A percentile compares a stretch with the other conserved stretches of the same genome.
These are phyloP conservation scores for Eulemur macaco DNA, from an alignment of 2,113 vertebrate species.

Conservation along the genomic window DNA sequence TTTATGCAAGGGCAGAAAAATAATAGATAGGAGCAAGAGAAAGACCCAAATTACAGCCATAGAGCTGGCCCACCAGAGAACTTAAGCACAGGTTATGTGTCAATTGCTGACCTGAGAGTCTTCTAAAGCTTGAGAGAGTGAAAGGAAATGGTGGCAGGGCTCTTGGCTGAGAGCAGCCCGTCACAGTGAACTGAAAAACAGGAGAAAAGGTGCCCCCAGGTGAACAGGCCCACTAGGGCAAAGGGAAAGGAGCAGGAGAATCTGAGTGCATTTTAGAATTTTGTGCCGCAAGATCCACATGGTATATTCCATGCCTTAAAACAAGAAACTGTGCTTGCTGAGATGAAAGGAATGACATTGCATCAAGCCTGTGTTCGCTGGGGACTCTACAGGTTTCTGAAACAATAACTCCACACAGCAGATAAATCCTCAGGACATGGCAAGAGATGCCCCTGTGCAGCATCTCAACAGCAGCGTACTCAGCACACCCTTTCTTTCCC, in stretches of 20 bases:
- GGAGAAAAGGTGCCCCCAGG: no score
- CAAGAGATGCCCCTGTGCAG: background rate
- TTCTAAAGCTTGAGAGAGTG: background rate
- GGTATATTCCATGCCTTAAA: background rate
- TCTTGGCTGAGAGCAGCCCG: background rate
- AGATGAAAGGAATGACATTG: background rate
- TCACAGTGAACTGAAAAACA: background rate
- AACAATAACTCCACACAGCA: background rate
- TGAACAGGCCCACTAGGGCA: background rate
- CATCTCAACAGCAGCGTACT: background rate
- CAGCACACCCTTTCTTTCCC: background rate
- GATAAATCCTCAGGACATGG: background rate
- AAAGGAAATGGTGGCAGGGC: background rate
- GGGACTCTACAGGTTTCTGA: background rate
- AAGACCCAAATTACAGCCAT: background rate
- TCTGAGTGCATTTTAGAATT: background rate
- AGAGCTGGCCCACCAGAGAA: background rate
- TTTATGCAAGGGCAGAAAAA: slow-evolving; percentile 22
- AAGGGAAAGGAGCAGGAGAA: background rate
- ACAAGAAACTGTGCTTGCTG: background rate
- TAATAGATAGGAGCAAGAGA: background rate
- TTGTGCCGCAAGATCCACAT: background rate
- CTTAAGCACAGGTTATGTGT: background rate
- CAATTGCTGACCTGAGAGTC: background rate
- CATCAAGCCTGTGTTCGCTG: background rate